Evolutionary conservation across 2,113 vertebrate species (phyloP), one percentile per base, ranked within the genome.

Genomic region (Acinonyx jubatus): DNA sequence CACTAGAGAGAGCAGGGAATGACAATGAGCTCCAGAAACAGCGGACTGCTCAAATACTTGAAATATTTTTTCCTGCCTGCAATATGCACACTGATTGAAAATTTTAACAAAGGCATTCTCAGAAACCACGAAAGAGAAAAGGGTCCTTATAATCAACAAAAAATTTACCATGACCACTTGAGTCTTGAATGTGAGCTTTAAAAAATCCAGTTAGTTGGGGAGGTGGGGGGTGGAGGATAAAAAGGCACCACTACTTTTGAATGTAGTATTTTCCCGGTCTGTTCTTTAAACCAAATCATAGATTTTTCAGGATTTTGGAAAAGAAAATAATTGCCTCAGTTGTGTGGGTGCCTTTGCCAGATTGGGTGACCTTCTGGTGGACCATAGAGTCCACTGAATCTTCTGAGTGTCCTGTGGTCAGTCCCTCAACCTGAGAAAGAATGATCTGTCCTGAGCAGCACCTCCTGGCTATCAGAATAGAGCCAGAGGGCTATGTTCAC

Each of bases 21-120:
- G 91, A 97, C 63, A 63, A 96, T 65, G 31, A 71, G n/a, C 71
- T 98, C 98, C 84, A 95, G 89, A 97, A 98, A 98, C 84, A 88
- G 18, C 29, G 12, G 65, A n/a, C 68, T 84, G 45, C 96, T 74
- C 91, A 92, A 79, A 91, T 91, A 96, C 98, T 98, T 98, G 92
- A 98, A 98, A 97, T 89, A 90, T 79, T 97, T 98, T 97, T 92
- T 94, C 83, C 94, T 97, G 81, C 36, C 45, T 97, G 36, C 91
- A 81, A 50, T 98, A 50, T 68, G 50, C 50, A 48, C n/a, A 45
- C 57, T 90, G 89, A 98, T 73, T 96, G 97, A 97, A 98, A 97
- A 97, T 92, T 95, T 69, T 95, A 95, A 96, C 95, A 98, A 98
- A 97, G 92, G 94, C 52, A 5, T 98, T 98, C 97, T 98, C 86